Conservation (phyloP, 2,888 invertebrate species). For the Volucella bombylans region DNA sequence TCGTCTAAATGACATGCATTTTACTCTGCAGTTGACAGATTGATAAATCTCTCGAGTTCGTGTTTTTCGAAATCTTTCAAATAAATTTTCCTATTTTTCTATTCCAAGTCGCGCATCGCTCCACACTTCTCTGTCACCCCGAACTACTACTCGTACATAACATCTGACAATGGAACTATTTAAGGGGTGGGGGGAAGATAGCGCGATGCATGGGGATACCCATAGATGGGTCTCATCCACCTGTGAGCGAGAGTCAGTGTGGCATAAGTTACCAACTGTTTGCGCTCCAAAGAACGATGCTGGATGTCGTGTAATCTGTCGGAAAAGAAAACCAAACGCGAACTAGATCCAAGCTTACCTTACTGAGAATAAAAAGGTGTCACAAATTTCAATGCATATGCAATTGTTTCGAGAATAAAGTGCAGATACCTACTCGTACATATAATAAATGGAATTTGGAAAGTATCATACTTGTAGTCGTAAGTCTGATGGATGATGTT, state of each 20-base stretch:
- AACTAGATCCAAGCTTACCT: conserved; percentile 36
- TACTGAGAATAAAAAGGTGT: conserved; percentile 32
- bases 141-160: too few relatives aligned
- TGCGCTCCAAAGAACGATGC: conserved; percentile 31
- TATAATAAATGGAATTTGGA: not conserved
- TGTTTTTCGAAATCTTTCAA: conserved; percentile 66
- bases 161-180: too few relatives aligned
- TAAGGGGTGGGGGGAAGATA: not conserved
- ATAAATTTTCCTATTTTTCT: conserved; percentile 44
- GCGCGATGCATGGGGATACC: not conserved
- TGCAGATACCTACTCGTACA: not conserved
- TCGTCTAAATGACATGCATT: conserved; percentile 70
- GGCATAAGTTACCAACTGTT: conserved; percentile 49
- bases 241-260: conserved; percentile 46
- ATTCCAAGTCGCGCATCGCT: too few relatives aligned
- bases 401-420: conserved; percentile 48
- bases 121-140: too few relatives aligned
- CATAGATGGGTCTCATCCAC: conserved; percentile 34
- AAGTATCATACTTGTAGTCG: conserved; percentile 17
- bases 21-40: conserved; percentile 73
- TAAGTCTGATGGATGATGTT: conserved; percentile 58
- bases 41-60: conserved; percentile 72
- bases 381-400: conserved; percentile 58
- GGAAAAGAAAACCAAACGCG: conserved; percentile 38
- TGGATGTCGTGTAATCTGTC: conserved; percentile 40